Evolutionary conservation across 2,113 vertebrate species (phyloP), one percentile per base, ranked within the genome.

Genomic region (Lanius collurio): DNA sequence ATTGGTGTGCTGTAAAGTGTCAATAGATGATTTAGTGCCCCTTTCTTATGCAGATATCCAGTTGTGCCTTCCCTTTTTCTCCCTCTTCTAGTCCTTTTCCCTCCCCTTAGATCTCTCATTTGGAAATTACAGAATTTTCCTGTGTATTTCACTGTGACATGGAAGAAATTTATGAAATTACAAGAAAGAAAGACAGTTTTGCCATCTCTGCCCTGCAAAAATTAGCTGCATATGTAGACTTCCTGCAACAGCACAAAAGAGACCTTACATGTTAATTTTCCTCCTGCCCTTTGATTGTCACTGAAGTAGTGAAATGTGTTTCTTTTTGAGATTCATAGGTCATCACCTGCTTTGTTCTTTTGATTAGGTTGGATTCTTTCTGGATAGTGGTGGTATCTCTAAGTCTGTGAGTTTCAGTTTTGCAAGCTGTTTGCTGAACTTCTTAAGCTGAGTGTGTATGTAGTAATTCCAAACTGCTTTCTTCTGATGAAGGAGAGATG

Each of bases 211-310:
- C 39, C 12, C 21, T 75, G 10, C 14, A 35, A 13, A 73, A 73
- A 68, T 19, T 28, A 63, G 26, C 42, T 87, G 42, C 2, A 6
- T 79, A 47, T 75, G 11, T 64, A 33, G 65, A 30, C 8, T 47
- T 15, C 20, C 7, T 68, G 30, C 35, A 76, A 41, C 35, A 68
- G n/a, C 46, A 49, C 0, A 0, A 18, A 37, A 73, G 65, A 31
- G 24, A 35, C 24, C 12, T 71, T 60, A 10, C 4, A 6, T 0
- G 2, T 75, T 79, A 31, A 16, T 73, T 21, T 80, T 47, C 83
- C 7, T 92, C 49, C 22, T 50, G 35, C 28, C 62, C 31, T 73
- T 49, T 37, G 11, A 60, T 86, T 90, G 59, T 76, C 11, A 19
- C 28, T 53, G 42, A 69, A 63, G 23, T 17, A 83, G 35, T 44